Evolutionary conservation across 2,888 invertebrate genomes (phyloP), one percentile per base, ranked within the genome.

Genomic region (Rhogogaster chlorosoma): DNA sequence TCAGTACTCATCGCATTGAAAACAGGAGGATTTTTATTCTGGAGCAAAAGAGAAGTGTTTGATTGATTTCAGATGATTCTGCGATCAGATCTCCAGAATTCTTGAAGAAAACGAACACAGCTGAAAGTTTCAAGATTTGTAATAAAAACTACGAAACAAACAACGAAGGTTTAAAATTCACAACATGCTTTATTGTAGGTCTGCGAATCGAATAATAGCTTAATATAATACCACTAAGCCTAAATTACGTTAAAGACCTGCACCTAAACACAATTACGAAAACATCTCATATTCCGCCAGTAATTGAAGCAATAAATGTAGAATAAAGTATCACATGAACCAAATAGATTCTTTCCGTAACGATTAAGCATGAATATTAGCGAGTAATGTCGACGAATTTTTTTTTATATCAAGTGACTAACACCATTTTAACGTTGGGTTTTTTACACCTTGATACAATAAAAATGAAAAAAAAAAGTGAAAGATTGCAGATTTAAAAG

Each of bases 131-230:
- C 2, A 6, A 42, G n/a, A 12, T 7, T 29, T 77, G 15, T 49
- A 29, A 73, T 22, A 42, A 12, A 42, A 38, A 38, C 1, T 45
- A 18, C 18, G 45, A 6, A 80, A 15, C 38, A 26, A 61, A 75
- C 12, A 53, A 67, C 38, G 53, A 84, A 82, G 78, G 42, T 85
- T 87, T 89, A 89, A 90, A 89, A 89, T 90, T 90, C 89, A 90
- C 90, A 91, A 91, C 89, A 88, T 90, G 89, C 88, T 91, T 90
- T 91, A 90, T 91, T 91, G 88, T 89, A 90, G 88, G 88, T 89
- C 86, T 90, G 87, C 88, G 87, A 89, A 89, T 89, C 87, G 89
- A 89, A 90, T 90, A 90, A 90, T 89, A 88, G 84, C 88, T 88
- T 86, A 83, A 88, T 90, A 89, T 89, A 90, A 88, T 91, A 89